Base-by-base conservation (phyloP, 2,888 invertebrate species). In the Apodemia duryi region DNA sequence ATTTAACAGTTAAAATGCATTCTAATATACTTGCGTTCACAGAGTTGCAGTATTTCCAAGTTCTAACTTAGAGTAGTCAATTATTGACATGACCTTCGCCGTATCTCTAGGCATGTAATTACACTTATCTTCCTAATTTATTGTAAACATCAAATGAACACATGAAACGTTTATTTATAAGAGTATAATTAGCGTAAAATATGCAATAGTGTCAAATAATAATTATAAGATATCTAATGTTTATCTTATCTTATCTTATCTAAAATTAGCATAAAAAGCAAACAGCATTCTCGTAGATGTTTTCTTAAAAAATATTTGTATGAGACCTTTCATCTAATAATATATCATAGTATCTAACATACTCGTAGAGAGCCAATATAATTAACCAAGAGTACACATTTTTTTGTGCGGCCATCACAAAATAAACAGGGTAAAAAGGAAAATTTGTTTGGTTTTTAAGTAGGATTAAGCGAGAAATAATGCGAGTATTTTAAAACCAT, bases 61-160 rank as follows among this genome's bases (percentile, higher is more conserved):
- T 32, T 57, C 32, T 6, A 57, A 57, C 57, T 29, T 57, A 13
- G 6, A 57, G 46, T 49, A 49, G 13, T n/a, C 32, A 28, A 57
- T 57, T 32, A 29, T 32, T 11, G 32, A 13, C 57, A 29, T 57
- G 57, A 57, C 57, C 57, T 57, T 57, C 57, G 57, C 1, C 32
- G 13, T 11, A 57, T 57, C 32, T 57, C 32, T 57, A 57, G 57
- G 32, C 54, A 5, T n/a, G 54, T 32, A 57, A 57, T 49, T 57
- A 57, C 7, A 57, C 57, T 57, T 57, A 57, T 57, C 57, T 57
- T 9, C 57, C 57, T 57, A 57, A 57, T 57, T 57, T 57, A 57
- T 57, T 57, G 29, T 29, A 29, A 57, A 57, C 57, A 57, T 57
- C 57, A 32, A 32, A 57, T 57, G 13, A 32, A 32, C 57, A 32